phyloP scores from a whole-genome alignment of 2,113 vertebrate species.

The Bos indicus region DNA sequence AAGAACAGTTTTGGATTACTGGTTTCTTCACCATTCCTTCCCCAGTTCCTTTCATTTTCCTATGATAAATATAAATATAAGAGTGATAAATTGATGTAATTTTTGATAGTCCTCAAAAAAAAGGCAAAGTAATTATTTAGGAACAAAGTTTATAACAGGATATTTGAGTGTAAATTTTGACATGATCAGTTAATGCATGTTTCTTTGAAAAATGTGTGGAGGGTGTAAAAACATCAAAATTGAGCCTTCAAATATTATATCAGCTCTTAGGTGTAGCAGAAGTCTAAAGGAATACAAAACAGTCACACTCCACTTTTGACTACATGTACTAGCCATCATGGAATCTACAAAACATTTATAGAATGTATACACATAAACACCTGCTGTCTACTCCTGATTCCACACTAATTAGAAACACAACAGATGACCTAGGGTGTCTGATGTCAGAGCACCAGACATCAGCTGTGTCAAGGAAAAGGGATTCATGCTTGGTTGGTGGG shows the following conservation, averaged over 20 bases:
- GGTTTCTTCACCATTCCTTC: not conserved
- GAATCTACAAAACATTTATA: not conserved
- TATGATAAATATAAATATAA: not conserved
- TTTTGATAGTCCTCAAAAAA: not conserved
- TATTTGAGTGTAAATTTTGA: not conserved
- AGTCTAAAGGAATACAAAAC: not conserved
- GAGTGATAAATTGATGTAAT: not conserved
- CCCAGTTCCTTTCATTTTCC: not conserved
- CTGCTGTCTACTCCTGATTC: not conserved
- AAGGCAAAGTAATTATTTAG: not conserved
- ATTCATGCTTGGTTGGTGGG: not conserved
- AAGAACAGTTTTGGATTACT: not conserved
- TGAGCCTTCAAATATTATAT: not conserved
- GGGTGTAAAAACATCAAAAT: not conserved
- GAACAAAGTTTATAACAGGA: not conserved
- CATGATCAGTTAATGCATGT: not conserved
- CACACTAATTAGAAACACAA: not conserved
- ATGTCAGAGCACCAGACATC: not conserved
- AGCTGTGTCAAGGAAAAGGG: not conserved
- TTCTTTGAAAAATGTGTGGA: not conserved
- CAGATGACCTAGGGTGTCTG: rapidly evolving
- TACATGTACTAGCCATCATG: rapidly evolving
- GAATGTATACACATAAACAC: not conserved
- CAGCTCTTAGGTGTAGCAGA: not conserved
- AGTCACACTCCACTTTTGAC: not conserved